Evolutionary conservation across 2,797 vertebrate species (phyloP).

Genomic region (Choloepus didactylus): DNA sequence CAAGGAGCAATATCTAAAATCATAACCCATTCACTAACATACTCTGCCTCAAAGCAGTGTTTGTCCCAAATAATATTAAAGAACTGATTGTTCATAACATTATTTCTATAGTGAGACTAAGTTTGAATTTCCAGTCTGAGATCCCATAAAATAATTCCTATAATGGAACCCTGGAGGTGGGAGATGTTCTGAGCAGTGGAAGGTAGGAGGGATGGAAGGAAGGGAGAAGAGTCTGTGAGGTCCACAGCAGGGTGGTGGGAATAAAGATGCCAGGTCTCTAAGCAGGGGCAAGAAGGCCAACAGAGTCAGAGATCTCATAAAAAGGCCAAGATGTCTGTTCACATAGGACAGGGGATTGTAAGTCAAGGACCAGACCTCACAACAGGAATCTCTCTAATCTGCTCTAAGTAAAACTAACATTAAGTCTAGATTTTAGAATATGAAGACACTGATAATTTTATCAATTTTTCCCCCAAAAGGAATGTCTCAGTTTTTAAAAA

Average conservation of each 20-base stretch:
- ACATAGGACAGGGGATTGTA: fast-evolving
- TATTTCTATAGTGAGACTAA: not conserved
- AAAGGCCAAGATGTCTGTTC: no score
- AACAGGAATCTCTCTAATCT: not conserved
- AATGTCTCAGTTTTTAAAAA: conserved; percentile 29
- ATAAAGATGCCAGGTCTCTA: not conserved
- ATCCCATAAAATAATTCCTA: not conserved
- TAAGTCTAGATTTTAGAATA: conserved; percentile 52
- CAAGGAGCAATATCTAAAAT: no score
- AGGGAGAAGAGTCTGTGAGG: no score
- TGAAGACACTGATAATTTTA: conserved; percentile 56
- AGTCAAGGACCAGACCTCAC: no score
- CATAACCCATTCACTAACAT: not conserved
- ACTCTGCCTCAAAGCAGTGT: not conserved
- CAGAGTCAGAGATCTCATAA: not conserved
- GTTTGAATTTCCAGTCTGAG: not conserved
- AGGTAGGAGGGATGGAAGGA: fast-evolving
- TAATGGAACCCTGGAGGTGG: not conserved
- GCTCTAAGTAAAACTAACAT: not conserved
- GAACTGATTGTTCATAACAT: not conserved
- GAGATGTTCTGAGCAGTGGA: not conserved
- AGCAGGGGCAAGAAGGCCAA: fast-evolving
- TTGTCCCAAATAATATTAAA: not conserved
- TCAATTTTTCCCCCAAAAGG: conserved; percentile 48
- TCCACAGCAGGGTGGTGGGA: no score